Base-by-base conservation (phyloP, 2,113 vertebrate genomes). In the Tachycineta bicolor region DNA sequence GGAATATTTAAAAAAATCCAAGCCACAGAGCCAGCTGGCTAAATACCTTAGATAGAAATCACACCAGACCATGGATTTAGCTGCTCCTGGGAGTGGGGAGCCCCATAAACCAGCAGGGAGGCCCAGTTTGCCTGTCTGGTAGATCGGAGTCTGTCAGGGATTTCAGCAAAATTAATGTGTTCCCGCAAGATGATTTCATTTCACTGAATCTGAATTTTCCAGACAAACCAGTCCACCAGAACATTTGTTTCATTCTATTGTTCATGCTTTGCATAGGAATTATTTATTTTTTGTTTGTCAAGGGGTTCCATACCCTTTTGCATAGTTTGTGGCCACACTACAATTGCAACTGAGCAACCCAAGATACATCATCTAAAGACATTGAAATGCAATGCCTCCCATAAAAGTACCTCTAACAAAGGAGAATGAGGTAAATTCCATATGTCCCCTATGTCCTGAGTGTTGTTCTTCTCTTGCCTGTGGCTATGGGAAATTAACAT, bases 41-140 rank as follows among this genome's bases (percentile, higher is more conserved):
- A 49, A 86, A 79, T 65, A 37, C 18, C 44, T 65, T 39, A 71
- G 78, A 77, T 49, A 87, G 62, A 94, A 95, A 80, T 88, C 46
- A 92, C 79, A 95, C 20, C 63, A 96, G 65, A 84, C 33, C 44
- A 26, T 46, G 58, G 58, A 87, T 60, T 95, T 83, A 90, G 85
- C 53, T 83, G 37, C 37, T 87, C 8, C 28, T 56, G 24, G 15
- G 84, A 94, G 41, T 71, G 56, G 52, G 56, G 17, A 97, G 39
- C 12, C 37, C 87, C 1, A 4, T 88, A 87, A 96, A 97, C 28
- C 90, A 94, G 70, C 91, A 87, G 93, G 93, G 81, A 95, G 53
- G 69, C 64, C 80, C 76, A 84, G 47, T 77, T 58, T 87, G 65
- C 65, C 70, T 5, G 1, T 39, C 53, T 93, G 81, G 49, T 31